phyloP scores from a whole-genome alignment of 64 coral and sea anemone genomes.

The Montipora capricornis region DNA sequence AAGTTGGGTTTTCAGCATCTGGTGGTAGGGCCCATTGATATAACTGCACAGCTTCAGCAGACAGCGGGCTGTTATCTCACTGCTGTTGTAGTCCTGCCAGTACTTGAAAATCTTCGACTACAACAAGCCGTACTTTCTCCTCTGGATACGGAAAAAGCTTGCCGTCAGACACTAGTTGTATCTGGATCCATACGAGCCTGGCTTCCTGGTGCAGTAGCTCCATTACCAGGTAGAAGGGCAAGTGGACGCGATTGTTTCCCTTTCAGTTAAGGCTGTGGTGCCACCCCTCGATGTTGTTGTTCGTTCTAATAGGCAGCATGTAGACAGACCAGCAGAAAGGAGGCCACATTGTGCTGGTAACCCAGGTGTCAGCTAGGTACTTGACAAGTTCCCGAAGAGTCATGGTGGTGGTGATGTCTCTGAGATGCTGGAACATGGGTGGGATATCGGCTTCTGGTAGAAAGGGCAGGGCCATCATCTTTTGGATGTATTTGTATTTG shows the following conservation, averaged over 20 bases:
- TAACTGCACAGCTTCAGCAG: too few relatives aligned
- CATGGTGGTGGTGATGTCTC: not conserved
- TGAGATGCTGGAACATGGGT: not conserved
- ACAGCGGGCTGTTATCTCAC: too few relatives aligned
- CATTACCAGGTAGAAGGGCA: constrained; percentile 37
- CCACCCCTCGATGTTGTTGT: constrained; percentile 67
- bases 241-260: not conserved
- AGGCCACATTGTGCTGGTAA: constrained; percentile 21
- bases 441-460: not conserved
- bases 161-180: too few relatives aligned
- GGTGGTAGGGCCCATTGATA: too few relatives aligned
- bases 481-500: constrained; percentile 17
- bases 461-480: constrained; percentile 47
- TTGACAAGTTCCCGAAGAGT: not conserved
- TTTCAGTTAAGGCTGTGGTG: constrained; percentile 49
- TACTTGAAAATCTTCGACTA: too few relatives aligned
- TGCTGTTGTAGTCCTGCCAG: too few relatives aligned
- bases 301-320: not conserved
- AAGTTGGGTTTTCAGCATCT: too few relatives aligned
- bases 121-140: too few relatives aligned
- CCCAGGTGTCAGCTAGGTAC: constrained; percentile 33
- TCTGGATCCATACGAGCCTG: too few relatives aligned
- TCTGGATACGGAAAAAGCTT: too few relatives aligned
- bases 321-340: constrained; percentile 40
- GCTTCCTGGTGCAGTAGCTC: not conserved